These are phyloP conservation scores for Apus apus DNA, from an alignment of 2,113 vertebrate species.

Conservation along the genomic window DNA sequence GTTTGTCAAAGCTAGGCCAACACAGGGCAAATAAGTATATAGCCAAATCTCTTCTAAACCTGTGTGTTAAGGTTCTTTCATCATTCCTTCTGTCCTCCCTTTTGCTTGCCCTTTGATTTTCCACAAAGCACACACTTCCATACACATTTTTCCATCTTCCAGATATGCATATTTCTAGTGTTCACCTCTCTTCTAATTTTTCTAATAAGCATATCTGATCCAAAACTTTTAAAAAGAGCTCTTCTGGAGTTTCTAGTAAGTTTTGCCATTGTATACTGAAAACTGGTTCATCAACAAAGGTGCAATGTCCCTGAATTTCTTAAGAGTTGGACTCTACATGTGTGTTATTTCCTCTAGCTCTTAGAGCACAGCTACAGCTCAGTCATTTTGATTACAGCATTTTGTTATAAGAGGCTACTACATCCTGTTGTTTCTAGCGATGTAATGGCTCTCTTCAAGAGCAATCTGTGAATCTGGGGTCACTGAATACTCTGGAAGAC, in stretches of 20 bases:
- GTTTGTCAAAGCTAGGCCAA: not conserved
- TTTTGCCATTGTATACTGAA: not conserved
- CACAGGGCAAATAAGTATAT: not conserved
- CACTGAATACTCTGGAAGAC: not conserved
- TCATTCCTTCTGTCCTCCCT: not conserved
- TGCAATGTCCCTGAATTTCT: not conserved
- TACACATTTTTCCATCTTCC: not conserved
- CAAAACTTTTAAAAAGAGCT: not conserved
- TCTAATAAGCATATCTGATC: not conserved
- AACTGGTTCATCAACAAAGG: not conserved
- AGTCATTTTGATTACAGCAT: not conserved
- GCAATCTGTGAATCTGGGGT: not conserved
- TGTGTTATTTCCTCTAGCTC: not conserved
- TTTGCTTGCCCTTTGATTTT: not conserved
- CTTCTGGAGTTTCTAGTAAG: not conserved
- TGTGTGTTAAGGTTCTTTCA: not conserved
- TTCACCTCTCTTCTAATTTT: not conserved
- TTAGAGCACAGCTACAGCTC: not conserved
- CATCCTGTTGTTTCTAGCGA: not conserved
- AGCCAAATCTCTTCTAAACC: not conserved
- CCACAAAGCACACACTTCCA: not conserved
- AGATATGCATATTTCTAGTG: not conserved
- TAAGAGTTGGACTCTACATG: not conserved
- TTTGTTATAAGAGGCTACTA: not conserved
- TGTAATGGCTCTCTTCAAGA: not conserved